A percentile compares a stretch with the other conserved stretches of the same genome.
Conservation (phyloP, 2,888 invertebrate genomes). For the Nephrotoma appendiculata region DNA sequence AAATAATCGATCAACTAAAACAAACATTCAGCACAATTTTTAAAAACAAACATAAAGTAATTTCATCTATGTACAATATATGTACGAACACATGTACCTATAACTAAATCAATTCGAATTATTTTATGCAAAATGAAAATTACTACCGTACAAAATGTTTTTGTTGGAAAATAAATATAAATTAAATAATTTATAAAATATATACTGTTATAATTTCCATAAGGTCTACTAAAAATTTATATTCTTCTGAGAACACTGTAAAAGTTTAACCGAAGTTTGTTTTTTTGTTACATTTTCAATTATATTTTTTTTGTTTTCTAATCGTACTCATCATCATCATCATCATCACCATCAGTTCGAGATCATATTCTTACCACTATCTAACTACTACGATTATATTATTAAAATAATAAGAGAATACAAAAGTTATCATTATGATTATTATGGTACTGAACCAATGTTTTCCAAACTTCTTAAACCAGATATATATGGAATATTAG, state of each 20-base stretch:
- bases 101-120: not conserved
- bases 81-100: not conserved
- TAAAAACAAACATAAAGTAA: no score
- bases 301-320: no score
- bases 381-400: not conserved
- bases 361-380: not conserved
- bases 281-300: not conserved
- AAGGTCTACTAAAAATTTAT: not conserved
- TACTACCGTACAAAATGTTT: not conserved
- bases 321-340: not conserved
- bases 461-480: not conserved
- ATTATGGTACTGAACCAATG: not conserved
- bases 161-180: not conserved
- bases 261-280: not conserved
- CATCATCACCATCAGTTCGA: not conserved
- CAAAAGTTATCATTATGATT: not conserved
- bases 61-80: no score
- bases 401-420: not conserved
- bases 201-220: not conserved
- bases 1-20: no score
- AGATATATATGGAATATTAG: not conserved
- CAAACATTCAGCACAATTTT: no score
- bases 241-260: not conserved
- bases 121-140: not conserved
- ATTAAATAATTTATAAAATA: not conserved